Evolutionary conservation across 2,888 invertebrate genomes (phyloP).

Genomic region (Drosophila quinaria): DNA sequence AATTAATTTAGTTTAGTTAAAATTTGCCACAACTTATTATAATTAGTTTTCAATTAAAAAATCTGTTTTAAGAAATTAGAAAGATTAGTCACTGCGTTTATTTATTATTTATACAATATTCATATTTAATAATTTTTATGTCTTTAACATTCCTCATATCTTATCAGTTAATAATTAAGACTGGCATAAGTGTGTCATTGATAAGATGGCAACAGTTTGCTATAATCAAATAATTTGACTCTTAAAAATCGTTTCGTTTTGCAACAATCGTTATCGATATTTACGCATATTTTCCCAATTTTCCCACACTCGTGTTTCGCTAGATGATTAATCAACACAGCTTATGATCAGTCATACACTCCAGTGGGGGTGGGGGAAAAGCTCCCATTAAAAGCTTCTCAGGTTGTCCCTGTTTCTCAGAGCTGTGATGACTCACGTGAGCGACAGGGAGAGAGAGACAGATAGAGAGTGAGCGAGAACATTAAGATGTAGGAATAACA

Average conservation of each 20-base stretch:
- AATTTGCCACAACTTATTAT: too few relatives aligned
- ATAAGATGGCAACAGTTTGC: constrained; percentile 11
- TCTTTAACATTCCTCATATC: not conserved
- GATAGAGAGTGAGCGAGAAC: constrained; percentile 40
- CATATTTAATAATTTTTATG: not conserved
- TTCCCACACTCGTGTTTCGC: not conserved
- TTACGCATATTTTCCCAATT: not conserved
- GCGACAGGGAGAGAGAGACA: constrained; percentile 30
- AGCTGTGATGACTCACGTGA: constrained; percentile 48
- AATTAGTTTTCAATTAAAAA: too few relatives aligned
- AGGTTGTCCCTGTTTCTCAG: constrained; percentile 29
- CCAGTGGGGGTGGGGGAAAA: not conserved
- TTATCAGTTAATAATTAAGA: constrained; percentile 12
- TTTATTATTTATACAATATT: not conserved
- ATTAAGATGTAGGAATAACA: constrained; percentile 42
- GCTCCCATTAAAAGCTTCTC: constrained; percentile 11
- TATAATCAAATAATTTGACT: not conserved
- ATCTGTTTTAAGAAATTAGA: not conserved
- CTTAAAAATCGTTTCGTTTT: not conserved
- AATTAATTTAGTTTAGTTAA: too few relatives aligned
- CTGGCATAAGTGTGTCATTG: constrained; percentile 26
- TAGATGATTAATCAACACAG: constrained; percentile 21
- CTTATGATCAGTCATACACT: constrained; percentile 20
- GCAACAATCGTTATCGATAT: not conserved
- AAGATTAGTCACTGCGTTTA: not conserved